Conservation (phyloP, 1,140 invertebrate species). For the Drosophila pachea region DNA sequence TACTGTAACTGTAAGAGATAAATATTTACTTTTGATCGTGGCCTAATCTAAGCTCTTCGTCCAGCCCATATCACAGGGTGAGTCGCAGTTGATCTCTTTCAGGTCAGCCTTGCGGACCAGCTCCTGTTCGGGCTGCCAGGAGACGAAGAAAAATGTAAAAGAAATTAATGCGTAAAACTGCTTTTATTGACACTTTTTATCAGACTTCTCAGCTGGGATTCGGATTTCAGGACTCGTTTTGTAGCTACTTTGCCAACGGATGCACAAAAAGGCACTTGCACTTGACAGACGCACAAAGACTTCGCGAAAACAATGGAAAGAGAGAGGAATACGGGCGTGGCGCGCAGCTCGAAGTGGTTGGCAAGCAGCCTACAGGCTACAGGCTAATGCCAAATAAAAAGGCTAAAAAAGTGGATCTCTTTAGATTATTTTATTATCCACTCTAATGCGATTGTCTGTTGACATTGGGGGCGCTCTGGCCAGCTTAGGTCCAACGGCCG, state of each 20-base stretch:
- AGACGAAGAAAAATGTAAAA: slow-evolving; percentile 37
- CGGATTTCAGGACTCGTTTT: slow-evolving; percentile 26
- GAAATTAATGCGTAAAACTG: slow-evolving; percentile 65
- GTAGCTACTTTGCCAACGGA: slow-evolving; percentile 42
- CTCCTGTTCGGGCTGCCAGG: slow-evolving; percentile 14
- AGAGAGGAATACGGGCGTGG: neutral
- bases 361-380: slow-evolving; percentile 25
- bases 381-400: slow-evolving; percentile 29
- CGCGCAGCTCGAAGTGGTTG: slow-evolving; percentile 46
- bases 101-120: neutral
- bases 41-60: neutral
- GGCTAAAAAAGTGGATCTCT: slow-evolving; percentile 4
- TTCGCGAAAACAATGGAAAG: slow-evolving; percentile 55
- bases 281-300: slow-evolving; percentile 46
- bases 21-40: neutral
- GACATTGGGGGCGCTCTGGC: slow-evolving; percentile 1
- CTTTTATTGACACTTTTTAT: slow-evolving; percentile 65
- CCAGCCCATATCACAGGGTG: neutral
- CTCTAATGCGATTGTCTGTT: slow-evolving; percentile 43
- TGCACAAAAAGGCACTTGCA: slow-evolving; percentile 49
- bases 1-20: too few relatives aligned
- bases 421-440: slow-evolving; percentile 39
- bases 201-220: slow-evolving; percentile 25
- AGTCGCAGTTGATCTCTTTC: neutral
- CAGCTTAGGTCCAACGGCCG: slow-evolving; percentile 13